A percentile compares a stretch with the other conserved stretches of the same genome.
These are phyloP conservation scores for Branchellion lobata DNA, from an alignment of 2,888 invertebrate species.

Conservation along the genomic window DNA sequence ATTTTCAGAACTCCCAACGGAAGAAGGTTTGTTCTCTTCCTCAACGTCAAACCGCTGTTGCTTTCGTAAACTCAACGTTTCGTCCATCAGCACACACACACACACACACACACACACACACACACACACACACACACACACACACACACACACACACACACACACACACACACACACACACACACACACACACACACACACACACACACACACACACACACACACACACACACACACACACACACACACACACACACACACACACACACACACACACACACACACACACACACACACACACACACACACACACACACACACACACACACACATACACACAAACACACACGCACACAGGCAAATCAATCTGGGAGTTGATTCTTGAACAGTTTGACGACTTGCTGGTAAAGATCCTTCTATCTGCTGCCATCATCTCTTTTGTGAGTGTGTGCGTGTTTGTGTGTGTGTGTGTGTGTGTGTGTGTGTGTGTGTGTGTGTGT, in stretches of 20 bases:
- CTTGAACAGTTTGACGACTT: conserved; percentile 99
- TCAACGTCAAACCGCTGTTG: no score
- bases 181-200: not conserved
- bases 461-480: no score
- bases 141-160: conserved; percentile 19
- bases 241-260: conserved; percentile 10
- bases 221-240: conserved; percentile 4
- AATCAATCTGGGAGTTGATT: conserved; percentile 99
- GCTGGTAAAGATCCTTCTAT: conserved; percentile 99
- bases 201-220: not conserved
- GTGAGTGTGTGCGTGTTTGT: conserved; percentile 43
- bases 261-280: conserved; percentile 10
- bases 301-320: conserved; percentile 26
- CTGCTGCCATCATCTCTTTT: conserved; percentile 99
- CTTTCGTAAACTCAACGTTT: no score
- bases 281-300: conserved; percentile 11
- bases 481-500: no score
- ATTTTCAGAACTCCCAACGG: no score
- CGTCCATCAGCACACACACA: not conserved
- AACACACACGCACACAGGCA: conserved; percentile 69
- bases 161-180: conserved; percentile 5
- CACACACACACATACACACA: not conserved
- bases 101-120: conserved; percentile 23
- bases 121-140: conserved; percentile 23
- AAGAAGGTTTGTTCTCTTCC: no score